Conservation (phyloP, 2,113 vertebrate species). For the Brienomyrus brachyistius region DNA sequence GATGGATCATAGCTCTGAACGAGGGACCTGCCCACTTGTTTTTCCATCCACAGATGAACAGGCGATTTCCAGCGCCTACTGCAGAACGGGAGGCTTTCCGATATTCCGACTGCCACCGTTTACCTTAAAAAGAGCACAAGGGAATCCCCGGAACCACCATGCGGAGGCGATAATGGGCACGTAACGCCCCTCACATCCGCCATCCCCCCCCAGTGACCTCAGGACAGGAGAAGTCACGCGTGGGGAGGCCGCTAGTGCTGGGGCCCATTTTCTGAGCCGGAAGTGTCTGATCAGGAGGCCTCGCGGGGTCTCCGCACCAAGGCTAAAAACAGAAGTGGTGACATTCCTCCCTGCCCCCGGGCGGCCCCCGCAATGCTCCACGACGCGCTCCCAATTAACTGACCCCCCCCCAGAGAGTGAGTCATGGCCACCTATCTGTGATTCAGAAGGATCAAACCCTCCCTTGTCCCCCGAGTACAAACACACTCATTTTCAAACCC, state of each 20-base stretch:
- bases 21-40: slow-evolving; percentile 51
- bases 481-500: background rate
- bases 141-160: background rate
- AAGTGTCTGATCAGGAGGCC: background rate
- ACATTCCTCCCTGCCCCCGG: background rate
- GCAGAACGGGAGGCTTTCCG: background rate
- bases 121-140: background rate
- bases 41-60: slow-evolving; percentile 62
- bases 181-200: background rate
- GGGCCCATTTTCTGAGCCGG: background rate
- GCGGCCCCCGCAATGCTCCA: slow-evolving; percentile 37
- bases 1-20: slow-evolving; percentile 58
- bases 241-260: background rate
- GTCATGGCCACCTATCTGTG: slow-evolving; percentile 45
- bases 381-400: slow-evolving; percentile 62
- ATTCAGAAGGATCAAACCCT: slow-evolving; percentile 9
- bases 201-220: background rate
- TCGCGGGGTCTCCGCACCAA: background rate
- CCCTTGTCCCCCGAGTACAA: background rate
- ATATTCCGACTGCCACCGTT: background rate
- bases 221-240: background rate
- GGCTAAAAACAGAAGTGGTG: background rate
- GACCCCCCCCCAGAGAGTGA: slow-evolving; percentile 52
- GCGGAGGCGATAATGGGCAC: background rate
- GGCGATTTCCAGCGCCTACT: slow-evolving; percentile 42